Conservation (phyloP, 2,797 vertebrate species). For the Champsocephalus gunnari region DNA sequence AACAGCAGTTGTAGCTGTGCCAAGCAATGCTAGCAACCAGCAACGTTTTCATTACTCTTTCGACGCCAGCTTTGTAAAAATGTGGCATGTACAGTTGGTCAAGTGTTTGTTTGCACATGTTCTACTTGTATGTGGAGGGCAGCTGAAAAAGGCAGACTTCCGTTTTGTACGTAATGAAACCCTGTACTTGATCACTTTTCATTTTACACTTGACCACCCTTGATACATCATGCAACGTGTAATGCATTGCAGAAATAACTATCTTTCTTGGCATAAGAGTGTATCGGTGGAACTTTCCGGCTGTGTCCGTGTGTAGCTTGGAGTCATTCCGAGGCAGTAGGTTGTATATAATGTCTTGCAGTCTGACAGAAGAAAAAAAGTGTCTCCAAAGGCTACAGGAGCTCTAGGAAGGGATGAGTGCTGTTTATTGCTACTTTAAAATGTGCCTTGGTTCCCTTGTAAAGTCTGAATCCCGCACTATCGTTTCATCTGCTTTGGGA, state of each 20-base stretch:
- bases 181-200: background rate
- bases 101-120: no score
- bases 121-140: no score
- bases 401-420: constrained; percentile 47
- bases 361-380: constrained; percentile 28
- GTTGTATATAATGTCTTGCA: constrained; percentile 40
- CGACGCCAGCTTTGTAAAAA: no score
- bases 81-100: no score
- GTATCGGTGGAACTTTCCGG: constrained; percentile 17
- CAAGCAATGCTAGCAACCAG: no score
- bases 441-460: constrained; percentile 45
- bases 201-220: constrained; percentile 18
- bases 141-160: no score
- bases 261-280: background rate
- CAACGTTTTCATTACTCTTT: no score
- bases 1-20: background rate
- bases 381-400: constrained; percentile 21
- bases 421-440: constrained; percentile 62
- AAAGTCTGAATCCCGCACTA: constrained; percentile 49
- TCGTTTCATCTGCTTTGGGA: constrained; percentile 64
- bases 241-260: constrained; percentile 16
- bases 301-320: constrained; percentile 21
- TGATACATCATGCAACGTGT: background rate
- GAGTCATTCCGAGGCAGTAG: constrained; percentile 32
- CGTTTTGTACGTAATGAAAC: constrained; percentile 14